A percentile compares a stretch with the other conserved stretches of the same genome.
Evolutionary conservation across 92 coral and sea anemone species (phyloP).

Genomic region (Ricordea florida): DNA sequence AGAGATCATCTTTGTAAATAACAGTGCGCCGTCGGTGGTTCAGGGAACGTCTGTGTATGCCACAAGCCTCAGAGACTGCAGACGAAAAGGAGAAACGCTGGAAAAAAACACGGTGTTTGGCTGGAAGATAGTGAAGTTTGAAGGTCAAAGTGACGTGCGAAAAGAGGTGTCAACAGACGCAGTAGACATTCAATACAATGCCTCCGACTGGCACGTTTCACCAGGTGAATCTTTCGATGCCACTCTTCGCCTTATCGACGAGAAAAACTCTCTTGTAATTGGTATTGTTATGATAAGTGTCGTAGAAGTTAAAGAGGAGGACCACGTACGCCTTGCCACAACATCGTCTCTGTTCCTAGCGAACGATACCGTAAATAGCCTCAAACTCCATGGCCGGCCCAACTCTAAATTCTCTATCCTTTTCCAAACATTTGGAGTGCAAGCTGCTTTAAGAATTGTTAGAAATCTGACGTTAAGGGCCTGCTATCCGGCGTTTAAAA

Average conservation of each 20-base stretch:
- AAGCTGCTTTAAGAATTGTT: conserved; percentile 33
- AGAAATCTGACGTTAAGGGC: conserved; percentile 26
- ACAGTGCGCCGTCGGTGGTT: conserved; percentile 41
- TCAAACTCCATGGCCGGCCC: conserved; percentile 57
- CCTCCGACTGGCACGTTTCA: conserved; percentile 50
- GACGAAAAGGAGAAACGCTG: conserved; percentile 41
- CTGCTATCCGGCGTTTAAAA: conserved; percentile 86
- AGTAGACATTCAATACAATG: conserved; percentile 20
- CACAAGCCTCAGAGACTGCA: conserved; percentile 51
- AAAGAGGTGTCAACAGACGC: conserved; percentile 50
- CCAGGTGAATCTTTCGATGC: conserved; percentile 30
- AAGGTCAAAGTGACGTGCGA: not conserved
- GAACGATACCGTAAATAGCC: conserved; percentile 25
- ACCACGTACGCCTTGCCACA: conserved; percentile 54
- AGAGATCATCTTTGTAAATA: conserved; percentile 49
- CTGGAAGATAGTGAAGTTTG: conserved; percentile 44
- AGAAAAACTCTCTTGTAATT: not conserved
- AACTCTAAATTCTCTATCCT: conserved; percentile 57
- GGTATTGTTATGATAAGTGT: conserved; percentile 2
- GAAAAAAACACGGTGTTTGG: conserved; percentile 36
- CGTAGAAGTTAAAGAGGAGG: not conserved
- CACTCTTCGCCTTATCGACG: conserved; percentile 14
- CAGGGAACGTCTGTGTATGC: conserved; percentile 71
- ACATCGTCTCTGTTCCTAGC: conserved; percentile 77
- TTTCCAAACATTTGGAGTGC: conserved; percentile 67